phyloP scores from a whole-genome alignment of 1,140 invertebrate genomes.

The Bilobella aurantiaca region DNA sequence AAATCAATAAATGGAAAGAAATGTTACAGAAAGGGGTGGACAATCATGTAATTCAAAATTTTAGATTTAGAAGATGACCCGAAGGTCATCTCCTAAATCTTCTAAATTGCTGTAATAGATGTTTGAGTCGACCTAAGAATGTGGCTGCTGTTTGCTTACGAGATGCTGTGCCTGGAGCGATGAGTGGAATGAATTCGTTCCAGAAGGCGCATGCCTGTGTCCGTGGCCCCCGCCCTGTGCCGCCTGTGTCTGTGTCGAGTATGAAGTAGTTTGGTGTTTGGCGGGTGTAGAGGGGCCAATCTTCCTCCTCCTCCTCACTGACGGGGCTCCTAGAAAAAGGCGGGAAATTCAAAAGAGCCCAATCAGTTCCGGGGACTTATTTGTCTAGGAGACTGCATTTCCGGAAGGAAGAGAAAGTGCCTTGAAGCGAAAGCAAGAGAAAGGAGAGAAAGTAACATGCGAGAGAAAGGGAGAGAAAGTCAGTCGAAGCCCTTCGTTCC shows the following conservation, averaged over 20 bases:
- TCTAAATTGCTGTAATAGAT: too few relatives aligned
- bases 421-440: not conserved
- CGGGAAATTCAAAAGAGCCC: not conserved
- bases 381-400: too few relatives aligned
- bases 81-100: too few relatives aligned
- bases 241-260: slow-evolving; percentile 60
- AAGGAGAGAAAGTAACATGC: not conserved
- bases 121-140: too few relatives aligned
- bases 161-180: slow-evolving; percentile 43
- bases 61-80: too few relatives aligned
- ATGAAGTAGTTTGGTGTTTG: slow-evolving; percentile 77
- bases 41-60: too few relatives aligned
- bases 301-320: slow-evolving; percentile 52
- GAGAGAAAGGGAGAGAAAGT: slow-evolving; percentile 4
- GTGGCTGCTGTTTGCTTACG: slow-evolving; percentile 29
- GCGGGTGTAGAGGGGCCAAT: slow-evolving; percentile 79
- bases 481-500: not conserved
- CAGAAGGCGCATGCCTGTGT: slow-evolving; percentile 85
- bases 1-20: too few relatives aligned
- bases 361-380: not conserved
- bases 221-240: slow-evolving; percentile 60
- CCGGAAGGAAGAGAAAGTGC: too few relatives aligned
- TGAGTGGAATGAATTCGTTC: slow-evolving; percentile 82
- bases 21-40: too few relatives aligned
- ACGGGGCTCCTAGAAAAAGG: slow-evolving; percentile 59